Base-by-base conservation (phyloP, 1,140 invertebrate genomes). In the Tetramorium parvispinum region DNA sequence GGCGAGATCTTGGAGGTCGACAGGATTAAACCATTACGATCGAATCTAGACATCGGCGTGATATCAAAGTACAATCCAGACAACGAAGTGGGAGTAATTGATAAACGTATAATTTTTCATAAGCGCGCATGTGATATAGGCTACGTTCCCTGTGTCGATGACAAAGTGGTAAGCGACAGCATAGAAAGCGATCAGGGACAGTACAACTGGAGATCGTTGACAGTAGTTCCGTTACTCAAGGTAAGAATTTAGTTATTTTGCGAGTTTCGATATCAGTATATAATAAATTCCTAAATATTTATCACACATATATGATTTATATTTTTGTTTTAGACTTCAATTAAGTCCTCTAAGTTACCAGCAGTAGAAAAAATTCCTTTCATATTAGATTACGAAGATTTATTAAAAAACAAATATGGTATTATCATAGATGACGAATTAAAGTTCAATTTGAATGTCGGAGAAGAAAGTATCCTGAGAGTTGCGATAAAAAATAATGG, bases 101-200 rank as follows among this genome's bases (percentile, higher is more conserved):
- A 97, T 71, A 95, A 93, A 57, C 86, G 93, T 40, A 96, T 96
- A 53, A 96, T 96, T 91, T 97, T 97, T 90, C 94, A 95, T 78
- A 96, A 95, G 89, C 92, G 92, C 10, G 93, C 94, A 63, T 95
- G 96, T 86, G 92, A 95, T 37, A 90, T 93, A 88, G 96, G 96
- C 11, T 96, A 96, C 86, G 87, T 96, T 71, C 96, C 96, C 11
- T 88, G 91, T 78, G 87, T 96, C 40, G 96, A 96, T 16, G 96
- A 96, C 87, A 96, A 95, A 93, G 96, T 97, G 18, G 91, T 96
- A 70, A 95, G 95, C 16, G 96, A 97, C 90, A 95, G 96, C 32
- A 97, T 97, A 86, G 97, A 97, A 94, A 97, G 97, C 92, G 96
- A 96, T 85, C 97, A 97, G 94, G 95, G 95, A 18, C 73, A 85